These are phyloP conservation scores for Aptenodytes patagonicus DNA, from an alignment of 2,113 vertebrate species.

Conservation along the genomic window DNA sequence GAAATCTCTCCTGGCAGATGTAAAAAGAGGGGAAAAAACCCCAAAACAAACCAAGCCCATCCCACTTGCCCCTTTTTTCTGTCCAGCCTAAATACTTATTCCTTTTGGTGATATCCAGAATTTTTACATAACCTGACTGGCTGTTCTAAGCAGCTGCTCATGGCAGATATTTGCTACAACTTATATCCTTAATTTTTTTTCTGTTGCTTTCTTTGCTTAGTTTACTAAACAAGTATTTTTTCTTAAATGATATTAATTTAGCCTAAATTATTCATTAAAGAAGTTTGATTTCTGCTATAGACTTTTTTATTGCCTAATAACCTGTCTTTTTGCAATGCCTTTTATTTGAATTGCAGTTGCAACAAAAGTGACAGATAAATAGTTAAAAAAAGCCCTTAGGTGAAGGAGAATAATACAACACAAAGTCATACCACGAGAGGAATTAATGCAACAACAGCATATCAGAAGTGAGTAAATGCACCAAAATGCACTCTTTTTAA, in stretches of 20 bases:
- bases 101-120: background rate
- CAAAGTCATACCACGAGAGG: background rate
- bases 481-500: background rate
- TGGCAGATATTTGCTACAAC: background rate
- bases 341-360: background rate
- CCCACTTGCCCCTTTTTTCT: background rate
- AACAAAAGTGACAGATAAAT: background rate
- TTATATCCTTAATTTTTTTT: background rate
- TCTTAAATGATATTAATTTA: background rate
- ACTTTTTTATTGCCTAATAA: background rate
- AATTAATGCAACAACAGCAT: background rate
- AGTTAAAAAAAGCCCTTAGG: background rate
- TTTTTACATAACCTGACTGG: background rate
- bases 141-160: background rate
- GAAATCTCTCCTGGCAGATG: conserved; percentile 2
- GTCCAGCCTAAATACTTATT: background rate
- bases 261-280: background rate
- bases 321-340: background rate
- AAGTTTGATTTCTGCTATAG: background rate
- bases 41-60: background rate
- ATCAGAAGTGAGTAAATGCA: background rate
- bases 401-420: background rate
- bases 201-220: background rate
- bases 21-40: background rate
- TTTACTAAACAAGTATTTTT: background rate